Conservation (phyloP, 2,888 invertebrate species). For the Callimorpha dominula region DNA sequence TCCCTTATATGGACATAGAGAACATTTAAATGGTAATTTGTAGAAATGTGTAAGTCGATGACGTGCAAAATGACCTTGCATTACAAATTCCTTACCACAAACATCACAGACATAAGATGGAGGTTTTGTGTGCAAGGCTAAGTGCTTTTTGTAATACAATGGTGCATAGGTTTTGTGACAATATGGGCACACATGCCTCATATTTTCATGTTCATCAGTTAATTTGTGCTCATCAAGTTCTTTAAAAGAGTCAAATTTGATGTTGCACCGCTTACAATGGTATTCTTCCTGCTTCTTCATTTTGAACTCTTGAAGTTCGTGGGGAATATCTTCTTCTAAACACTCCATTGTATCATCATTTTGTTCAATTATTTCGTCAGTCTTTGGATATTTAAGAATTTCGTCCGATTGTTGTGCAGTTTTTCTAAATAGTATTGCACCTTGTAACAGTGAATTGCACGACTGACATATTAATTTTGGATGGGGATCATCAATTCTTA, state of each 20-base stretch:
- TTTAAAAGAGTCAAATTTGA: slow-evolving; percentile 64
- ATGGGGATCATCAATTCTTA: slow-evolving; percentile 64
- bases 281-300: slow-evolving; percentile 44
- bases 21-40: slow-evolving; percentile 73
- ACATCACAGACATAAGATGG: slow-evolving; percentile 74
- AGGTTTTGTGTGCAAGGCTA: slow-evolving; percentile 63
- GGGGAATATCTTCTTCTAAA: slow-evolving; percentile 29
- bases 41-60: slow-evolving; percentile 77
- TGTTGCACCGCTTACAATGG: slow-evolving; percentile 67
- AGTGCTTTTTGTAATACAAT: slow-evolving; percentile 71
- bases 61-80: slow-evolving; percentile 67
- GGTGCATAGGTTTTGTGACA: slow-evolving; percentile 71
- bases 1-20: slow-evolving; percentile 76
- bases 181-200: slow-evolving; percentile 64
- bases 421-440: slow-evolving; percentile 74
- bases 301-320: slow-evolving; percentile 41
- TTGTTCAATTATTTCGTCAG: slow-evolving; percentile 30
- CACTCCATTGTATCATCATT: slow-evolving; percentile 35
- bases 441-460: slow-evolving; percentile 69
- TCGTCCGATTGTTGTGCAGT: slow-evolving; percentile 72
- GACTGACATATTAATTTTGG: slow-evolving; percentile 73
- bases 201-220: slow-evolving; percentile 72
- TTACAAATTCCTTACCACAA: slow-evolving; percentile 74
- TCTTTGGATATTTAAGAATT: slow-evolving; percentile 55
- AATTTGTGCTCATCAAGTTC: slow-evolving; percentile 71